Base-by-base conservation (phyloP, 2,113 vertebrate species). In the Lampris incognitus region DNA sequence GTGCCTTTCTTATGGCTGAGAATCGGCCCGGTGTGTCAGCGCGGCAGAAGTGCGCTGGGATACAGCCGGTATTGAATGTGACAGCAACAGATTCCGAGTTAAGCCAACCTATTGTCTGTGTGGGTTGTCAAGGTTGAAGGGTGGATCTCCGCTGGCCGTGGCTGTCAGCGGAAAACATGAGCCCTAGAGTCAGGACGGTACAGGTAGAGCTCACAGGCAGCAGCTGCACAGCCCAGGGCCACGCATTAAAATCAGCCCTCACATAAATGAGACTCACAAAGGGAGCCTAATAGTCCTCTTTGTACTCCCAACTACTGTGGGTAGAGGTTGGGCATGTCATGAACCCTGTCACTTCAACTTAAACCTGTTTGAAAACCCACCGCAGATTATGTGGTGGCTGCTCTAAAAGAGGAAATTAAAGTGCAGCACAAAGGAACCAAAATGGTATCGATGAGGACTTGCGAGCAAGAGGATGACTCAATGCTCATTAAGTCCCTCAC, bases 181-280 rank as follows among this genome's bases (percentile, higher is more conserved):
- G 82, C 74, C 74, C 72, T 40, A 63, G 39, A 62, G 69, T 52
- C 40, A 38, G 67, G 72, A 76, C 39, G 13, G 70, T 38, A 66
- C 65, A 83, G 79, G 87, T 81, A 85, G 81, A 67, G 50, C 42
- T 42, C 56, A 36, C 37, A 78, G 91, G 78, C 64, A 87, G 79
- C 87, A 91, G 89, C 92, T 93, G 90, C 87, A 85, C 83, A 65
- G 88, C 84, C 83, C 81, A 57, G 61, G 87, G 89, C 87, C 83
- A 90, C 83, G 83, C 58, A 60, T 81, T 79, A 78, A 75, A 24
- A 68, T 13, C 73, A 64, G 83, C 66, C 74, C 75, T 81, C 78
- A 81, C 78, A 83, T 66, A 85, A 72, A 73, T 74, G 84, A 80
- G 64, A 62, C 66, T 65, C 41, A 41, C 66, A 84, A 69, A 83